Evolutionary conservation across 2,888 invertebrate genomes (phyloP), one percentile per base, ranked within the genome.

Genomic region (Apeira syringaria): DNA sequence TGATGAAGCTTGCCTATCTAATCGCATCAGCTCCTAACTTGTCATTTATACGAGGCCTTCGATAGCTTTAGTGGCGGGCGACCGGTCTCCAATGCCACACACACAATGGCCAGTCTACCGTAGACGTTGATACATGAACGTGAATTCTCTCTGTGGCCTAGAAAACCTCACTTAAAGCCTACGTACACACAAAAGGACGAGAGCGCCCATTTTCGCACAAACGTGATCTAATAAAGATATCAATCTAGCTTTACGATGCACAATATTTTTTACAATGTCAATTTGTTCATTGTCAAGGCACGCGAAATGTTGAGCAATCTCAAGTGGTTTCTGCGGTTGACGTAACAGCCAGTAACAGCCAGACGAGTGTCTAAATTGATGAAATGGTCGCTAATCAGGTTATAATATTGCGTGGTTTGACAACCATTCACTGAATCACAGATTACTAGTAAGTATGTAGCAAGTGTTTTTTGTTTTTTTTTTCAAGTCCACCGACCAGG

Each of bases 221-320:
- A 60, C 76, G 77, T 78, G 71, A 65, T 70, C 58, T 62, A 63
- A 68, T 75, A 66, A 73, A 77, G 75, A 78, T 71, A 43, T 32
- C 55, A 59, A 77, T 74, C 69, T 54, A 29, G 44, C 41, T 58
- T 57, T 59, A 59, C 52, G 53, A 66, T 60, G 53, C 44, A 47
- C 46, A 51, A 50, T 48, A 56, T 48, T 47, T 57, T 9, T 46
- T 45, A 53, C 64, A 63, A 70, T 69, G 68, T 56, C 54, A 66
- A 53, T 59, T 66, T 49, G 41, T 43, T 62, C 73, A 74, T 67
- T 73, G 70, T 62, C 68, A 69, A 61, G 64, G 59, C 49, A 27
- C 18, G 17, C 5, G 20, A 27, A 45, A 45, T 36, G 27, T 47
- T 40, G 32, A 28, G 25, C 34, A 46, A 43, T 24, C 20, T 33